Evolutionary conservation across 2,888 invertebrate genomes (phyloP), one percentile per base, ranked within the genome.

Genomic region (Arge pagana): DNA sequence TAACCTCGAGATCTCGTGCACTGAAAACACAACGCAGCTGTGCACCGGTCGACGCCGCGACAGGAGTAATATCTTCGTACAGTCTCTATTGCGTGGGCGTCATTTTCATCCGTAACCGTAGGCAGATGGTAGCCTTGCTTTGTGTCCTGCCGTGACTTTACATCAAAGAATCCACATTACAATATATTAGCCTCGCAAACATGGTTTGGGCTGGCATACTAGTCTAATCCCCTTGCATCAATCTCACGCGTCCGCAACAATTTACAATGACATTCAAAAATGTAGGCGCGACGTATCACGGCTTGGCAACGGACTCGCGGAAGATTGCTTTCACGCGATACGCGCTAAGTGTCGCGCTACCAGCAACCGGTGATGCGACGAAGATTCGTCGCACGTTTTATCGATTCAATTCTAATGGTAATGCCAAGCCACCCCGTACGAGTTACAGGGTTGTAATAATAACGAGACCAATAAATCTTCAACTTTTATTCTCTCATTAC

Each of bases 121-220:
- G 11, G 19, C 15, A 13, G 30, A 33, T 35, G 45, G 35, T 45
- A 45, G 45, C 45, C 45, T 45, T 45, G 45, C 45, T 45, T 45
- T 45, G 45, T 45, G 33, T 33, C 45, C 23, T 8, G 33, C 45
- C 33, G 31, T 24, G 23, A 19, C 45, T 33, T 45, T 15, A 11
- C 30, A 31, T 16, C 21, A 42, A 42, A 21, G 18, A 30, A 42
- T 45, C 21, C 18, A 11, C 4, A 23, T 35, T 15, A 31, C 18
- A 33, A 45, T 45, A 23, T 16, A 33, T 45, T 33, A 45, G 23
- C 24, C 13, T 23, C 3, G 24, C 45, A 10, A 30, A 33, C 31
- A 45, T 23, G 33, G 10, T 23, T 33, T 8, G 31, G 23, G 15
- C 23, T 16, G n/a, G n/a, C n/a, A 26, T n/a, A n/a, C n/a, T n/a